Evolutionary conservation across 2,113 vertebrate species (phyloP).

Genomic region (Oryzias melastigma): DNA sequence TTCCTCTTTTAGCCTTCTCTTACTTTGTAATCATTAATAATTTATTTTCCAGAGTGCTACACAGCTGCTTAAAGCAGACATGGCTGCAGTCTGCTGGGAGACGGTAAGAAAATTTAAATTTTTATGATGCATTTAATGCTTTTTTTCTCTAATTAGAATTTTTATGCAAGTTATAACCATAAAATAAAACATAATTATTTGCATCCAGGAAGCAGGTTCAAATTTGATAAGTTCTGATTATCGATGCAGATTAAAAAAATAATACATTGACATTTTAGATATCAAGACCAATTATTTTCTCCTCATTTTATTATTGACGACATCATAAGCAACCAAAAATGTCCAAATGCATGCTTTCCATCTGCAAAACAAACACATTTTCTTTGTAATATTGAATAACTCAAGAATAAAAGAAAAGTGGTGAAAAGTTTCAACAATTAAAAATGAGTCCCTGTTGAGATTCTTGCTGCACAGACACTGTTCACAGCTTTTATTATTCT

Average conservation of each 20-base stretch:
- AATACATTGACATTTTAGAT: neutral
- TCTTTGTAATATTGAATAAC: too few species aligned
- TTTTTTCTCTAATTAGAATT: neutral
- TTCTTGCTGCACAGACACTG: too few species aligned
- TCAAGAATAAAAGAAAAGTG: too few species aligned
- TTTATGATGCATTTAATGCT: neutral
- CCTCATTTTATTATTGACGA: too few species aligned
- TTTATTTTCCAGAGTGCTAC: neutral
- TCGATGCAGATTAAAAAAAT: neutral
- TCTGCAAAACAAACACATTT: too few species aligned
- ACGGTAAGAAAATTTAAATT: neutral
- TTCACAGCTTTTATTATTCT: too few species aligned
- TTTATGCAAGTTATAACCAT: neutral
- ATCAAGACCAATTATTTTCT: too few species aligned
- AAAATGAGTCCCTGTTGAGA: too few species aligned
- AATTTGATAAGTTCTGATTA: neutral
- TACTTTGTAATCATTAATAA: constrained; percentile 7
- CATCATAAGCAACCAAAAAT: too few species aligned
- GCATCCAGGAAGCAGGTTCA: neutral
- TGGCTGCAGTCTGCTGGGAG: neutral
- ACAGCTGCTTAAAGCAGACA: neutral
- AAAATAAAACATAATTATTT: neutral
- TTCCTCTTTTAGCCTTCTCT: neutral
- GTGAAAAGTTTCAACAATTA: too few species aligned
- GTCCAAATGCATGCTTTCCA: too few species aligned